phyloP scores from a whole-genome alignment of 2,113 vertebrate species.

The Mormoops blainvillei region DNA sequence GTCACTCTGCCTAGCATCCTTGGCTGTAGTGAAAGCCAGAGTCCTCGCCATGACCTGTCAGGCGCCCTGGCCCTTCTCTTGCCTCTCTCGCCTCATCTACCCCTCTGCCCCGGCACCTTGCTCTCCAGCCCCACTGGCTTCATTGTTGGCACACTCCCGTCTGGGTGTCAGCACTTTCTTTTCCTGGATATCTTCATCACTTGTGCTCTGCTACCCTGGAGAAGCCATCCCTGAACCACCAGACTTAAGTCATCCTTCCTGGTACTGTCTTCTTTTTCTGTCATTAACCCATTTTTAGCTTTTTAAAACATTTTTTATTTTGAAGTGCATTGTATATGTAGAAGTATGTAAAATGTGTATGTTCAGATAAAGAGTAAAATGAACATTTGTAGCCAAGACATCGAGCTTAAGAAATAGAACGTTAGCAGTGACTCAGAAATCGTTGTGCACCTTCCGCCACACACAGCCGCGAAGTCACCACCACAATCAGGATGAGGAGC shows the following conservation, averaged over 20 bases:
- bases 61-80: not conserved
- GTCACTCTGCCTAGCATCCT: not conserved
- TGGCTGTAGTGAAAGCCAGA: not conserved
- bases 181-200: too few relatives aligned
- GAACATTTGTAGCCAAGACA: not conserved
- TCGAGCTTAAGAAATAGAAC: not conserved
- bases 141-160: accelerated
- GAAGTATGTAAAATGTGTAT: not conserved
- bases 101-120: accelerated
- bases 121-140: accelerated
- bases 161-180: not conserved
- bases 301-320: not conserved
- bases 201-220: not conserved
- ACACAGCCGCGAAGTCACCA: not conserved
- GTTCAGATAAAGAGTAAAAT: not conserved
- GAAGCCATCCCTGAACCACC: not conserved
- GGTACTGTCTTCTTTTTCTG: not conserved
- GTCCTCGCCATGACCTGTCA: not conserved
- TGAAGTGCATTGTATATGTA: not conserved
- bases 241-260: not conserved
- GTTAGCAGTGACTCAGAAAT: not conserved
- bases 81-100: not conserved
- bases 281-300: not conserved
- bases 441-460: not conserved
- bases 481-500: not conserved